Base-by-base conservation (phyloP, 2,888 invertebrate genomes). In the Schrankia costaestrigalis region DNA sequence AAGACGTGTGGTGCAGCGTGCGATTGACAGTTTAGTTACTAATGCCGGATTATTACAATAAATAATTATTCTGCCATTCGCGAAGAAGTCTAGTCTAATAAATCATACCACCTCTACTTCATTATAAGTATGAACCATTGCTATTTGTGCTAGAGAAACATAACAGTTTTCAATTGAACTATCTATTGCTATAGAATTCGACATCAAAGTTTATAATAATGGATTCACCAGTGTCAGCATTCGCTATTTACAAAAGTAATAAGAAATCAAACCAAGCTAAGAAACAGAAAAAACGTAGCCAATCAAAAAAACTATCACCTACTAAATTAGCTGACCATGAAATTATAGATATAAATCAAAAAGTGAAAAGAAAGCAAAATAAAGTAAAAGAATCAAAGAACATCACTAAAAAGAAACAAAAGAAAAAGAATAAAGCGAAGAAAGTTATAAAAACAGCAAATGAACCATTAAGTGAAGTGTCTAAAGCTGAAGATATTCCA, bases 211-310 rank as follows among this genome's bases (percentile, higher is more conserved):
- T 23, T 2, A 25, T 9, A 5, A 37, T 37, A 40, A 83, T 82
- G 83, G 77, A 85, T 29, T 43, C 69, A 11, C 67, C 75, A n/a
- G 59, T 81, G 10, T 88, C 87, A 3, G 87, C 87, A 5, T 87
- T 83, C 56, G 70, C 82, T 21, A 62, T 80, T 11, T 88, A 87
- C 48, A 80, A 67, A 44, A 56, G 66, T 11, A 78, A 65, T 31
- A 75, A 71, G 42, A 62, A 66, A 35, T 46, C 58, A 42, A 64
- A 61, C 35, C 65, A 64, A 43, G 54, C 48, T 2, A 72, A 70
- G 30, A 74, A 57, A 19, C 55, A 57, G 11, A 61, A 59, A 39
- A 74, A 64, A 40, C 66, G 62, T 32, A 69, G 56, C 32, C 67
- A 52, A 34, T 23, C 13, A 10, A 59, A 34, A 36, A 41, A 11